Evolutionary conservation across 1,140 invertebrate genomes (phyloP), one percentile per base, ranked within the genome.

Genomic region (Acromyrmex charruanus): DNA sequence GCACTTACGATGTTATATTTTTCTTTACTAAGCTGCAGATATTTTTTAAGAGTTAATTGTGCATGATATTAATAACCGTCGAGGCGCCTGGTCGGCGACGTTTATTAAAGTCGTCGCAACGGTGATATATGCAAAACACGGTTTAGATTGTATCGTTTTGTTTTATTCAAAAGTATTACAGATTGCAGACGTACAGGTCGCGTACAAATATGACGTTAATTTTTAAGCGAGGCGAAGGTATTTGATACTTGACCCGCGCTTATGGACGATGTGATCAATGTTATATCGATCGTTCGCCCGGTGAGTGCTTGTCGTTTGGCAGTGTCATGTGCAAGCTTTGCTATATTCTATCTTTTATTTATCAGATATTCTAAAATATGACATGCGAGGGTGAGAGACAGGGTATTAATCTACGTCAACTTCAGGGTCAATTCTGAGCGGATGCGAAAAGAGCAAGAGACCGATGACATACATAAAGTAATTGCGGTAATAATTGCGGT

Each of bases 371-470:
- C 25, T 75, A 74, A 84, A 69, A 51, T 51, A 44, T 7, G 39
- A 51, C 25, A 25, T 25, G 39, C n/a, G 25, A 59, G 35, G 1
- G 21, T 59, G 55, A 59, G 55, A 58, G 51, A 66, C 65, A 31
- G 55, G 49, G 14, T 75, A 84, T 84, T 74, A 84, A 84, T 84
- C 69, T 74, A 84, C 39, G 80, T 84, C 79, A 81, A 69, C 31
- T 71, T 72, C 79, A 72, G 66, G 66, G 31, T 39, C 79, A 71
- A 81, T 49, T 9, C 31, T 39, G 12, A 2, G 18, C 28, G 12
- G 16, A 7, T 35, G 63, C 9, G 39, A 65, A 25, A 79, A 66
- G 6, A 5, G 59, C 77, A n/a, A 66, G 59, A 66, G 5, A 65
- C n/a, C 9, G 9, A 4, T 3, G 16, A 59, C 12, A 35, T 79